Conservation (phyloP, 2,888 invertebrate species). For the Drosophila gaucha region DNA sequence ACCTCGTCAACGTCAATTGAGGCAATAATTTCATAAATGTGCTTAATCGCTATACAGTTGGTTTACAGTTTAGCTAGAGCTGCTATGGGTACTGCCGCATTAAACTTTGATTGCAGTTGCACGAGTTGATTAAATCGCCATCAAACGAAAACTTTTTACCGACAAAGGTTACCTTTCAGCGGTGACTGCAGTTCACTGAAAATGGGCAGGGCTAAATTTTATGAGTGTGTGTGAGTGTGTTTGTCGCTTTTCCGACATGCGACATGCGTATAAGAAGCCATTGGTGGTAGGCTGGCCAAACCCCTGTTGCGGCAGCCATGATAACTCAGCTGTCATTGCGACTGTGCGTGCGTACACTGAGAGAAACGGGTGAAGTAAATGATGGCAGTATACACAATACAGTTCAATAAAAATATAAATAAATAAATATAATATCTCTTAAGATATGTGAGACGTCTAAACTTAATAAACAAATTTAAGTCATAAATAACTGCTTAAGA, state of each 20-base stretch:
- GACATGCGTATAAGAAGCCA: conserved; percentile 65
- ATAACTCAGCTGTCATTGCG: conserved; percentile 45
- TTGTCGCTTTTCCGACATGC: conserved; percentile 31
- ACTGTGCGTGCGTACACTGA: conserved; percentile 48
- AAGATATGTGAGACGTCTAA: too few relatives aligned
- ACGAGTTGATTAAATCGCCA: conserved; percentile 62
- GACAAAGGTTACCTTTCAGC: neutral
- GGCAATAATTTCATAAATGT: conserved; percentile 76
- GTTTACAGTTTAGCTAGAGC: conserved; percentile 41
- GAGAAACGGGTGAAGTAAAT: conserved; percentile 11
- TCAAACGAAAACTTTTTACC: conserved; percentile 46
- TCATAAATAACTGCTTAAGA: neutral
- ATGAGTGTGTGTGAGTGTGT: conserved; percentile 10
- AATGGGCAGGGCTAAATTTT: conserved; percentile 47
- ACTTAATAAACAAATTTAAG: neutral
- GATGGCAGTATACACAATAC: too few relatives aligned
- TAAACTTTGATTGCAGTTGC: conserved; percentile 50
- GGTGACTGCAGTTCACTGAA: neutral
- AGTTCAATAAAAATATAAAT: too few relatives aligned
- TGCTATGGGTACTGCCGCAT: conserved; percentile 10
- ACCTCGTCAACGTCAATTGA: conserved; percentile 50
- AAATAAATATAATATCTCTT: too few relatives aligned
- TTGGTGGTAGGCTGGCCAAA: conserved; percentile 49
- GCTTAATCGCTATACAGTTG: conserved; percentile 54
- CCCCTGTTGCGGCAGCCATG: conserved; percentile 52